Evolutionary conservation across 2,113 vertebrate species (phyloP).

Genomic region (Petromus typicus): DNA sequence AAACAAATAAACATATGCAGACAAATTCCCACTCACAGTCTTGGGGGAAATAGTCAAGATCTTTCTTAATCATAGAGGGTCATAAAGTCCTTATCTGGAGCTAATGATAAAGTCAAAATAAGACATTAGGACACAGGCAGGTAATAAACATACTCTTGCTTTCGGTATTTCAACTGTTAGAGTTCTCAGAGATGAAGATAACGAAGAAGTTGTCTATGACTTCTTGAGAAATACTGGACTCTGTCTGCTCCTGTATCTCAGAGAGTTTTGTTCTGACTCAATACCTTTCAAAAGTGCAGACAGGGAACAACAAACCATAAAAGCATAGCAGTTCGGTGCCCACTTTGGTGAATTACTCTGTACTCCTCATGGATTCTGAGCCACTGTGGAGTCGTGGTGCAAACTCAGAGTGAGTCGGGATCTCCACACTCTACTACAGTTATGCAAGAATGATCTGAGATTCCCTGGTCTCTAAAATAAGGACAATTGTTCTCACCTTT

Average conservation of each 20-base stretch:
- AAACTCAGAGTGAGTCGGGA: background rate
- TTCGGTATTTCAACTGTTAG: background rate
- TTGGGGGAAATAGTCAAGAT: slow-evolving; percentile 37
- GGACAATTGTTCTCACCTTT: background rate
- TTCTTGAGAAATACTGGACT: background rate
- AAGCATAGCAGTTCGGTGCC: background rate
- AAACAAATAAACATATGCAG: background rate
- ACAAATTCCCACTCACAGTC: background rate
- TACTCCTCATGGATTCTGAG: background rate
- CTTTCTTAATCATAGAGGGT: background rate
- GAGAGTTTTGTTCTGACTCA: background rate
- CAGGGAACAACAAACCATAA: background rate
- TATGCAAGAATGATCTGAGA: background rate
- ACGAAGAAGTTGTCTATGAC: background rate
- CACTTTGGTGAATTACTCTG: background rate
- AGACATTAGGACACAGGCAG: background rate
- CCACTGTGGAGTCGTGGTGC: background rate
- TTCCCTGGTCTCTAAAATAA: background rate
- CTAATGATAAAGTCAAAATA: background rate
- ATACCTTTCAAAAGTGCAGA: background rate
- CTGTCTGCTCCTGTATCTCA: background rate
- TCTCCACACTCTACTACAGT: background rate
- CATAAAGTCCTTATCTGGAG: slow-evolving; percentile 23
- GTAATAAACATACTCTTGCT: background rate
- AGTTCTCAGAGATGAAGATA: background rate